Evolutionary conservation across 2,888 invertebrate genomes (phyloP), one percentile per base, ranked within the genome.

Genomic region (Spodoptera exigua): DNA sequence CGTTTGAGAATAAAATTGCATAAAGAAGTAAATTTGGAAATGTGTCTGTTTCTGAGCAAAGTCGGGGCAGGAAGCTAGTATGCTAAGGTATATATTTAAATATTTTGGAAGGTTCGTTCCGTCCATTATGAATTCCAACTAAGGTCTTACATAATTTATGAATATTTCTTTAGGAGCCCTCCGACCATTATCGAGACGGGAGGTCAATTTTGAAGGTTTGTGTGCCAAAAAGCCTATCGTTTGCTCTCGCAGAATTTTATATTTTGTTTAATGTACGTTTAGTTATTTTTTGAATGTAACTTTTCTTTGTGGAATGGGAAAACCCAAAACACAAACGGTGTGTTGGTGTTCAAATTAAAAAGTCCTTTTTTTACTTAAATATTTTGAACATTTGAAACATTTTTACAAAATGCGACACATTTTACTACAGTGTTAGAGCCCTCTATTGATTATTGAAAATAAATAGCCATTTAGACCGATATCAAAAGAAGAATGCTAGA

Each of bases 91-190:
- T 48, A 35, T 36, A 18, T 48, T 57, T 58, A 70, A 61, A 70
- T 74, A 74, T 74, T 67, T 70, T 59, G 41, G 35, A 57, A 54
- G 36, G 56, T 60, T 54, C 35, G 21, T 40, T 53, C 13, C 59
- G 27, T 53, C 56, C 69, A 77, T 76, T 74, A 77, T 71, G 63
- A 66, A 71, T 71, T 63, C 63, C 52, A 74, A 74, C 62, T 71
- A 65, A 72, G 55, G 18, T 44, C 63, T 52, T 63, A 46, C 65
- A 76, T 76, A 74, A 77, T 74, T 76, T 77, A 76, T 77, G 68
- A 68, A 65, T 71, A 74, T 66, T 74, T 57, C 65, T 63, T 46
- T 18, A 39, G 34, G 56, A 59, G 49, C 62, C 73, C 58, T 61
- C 53, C 17, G 43, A 46, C 71, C 61, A 63, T 77, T 74, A 77